Evolutionary conservation across 1,140 invertebrate species (phyloP).

Genomic region (Thalassaphorura encarpata): DNA sequence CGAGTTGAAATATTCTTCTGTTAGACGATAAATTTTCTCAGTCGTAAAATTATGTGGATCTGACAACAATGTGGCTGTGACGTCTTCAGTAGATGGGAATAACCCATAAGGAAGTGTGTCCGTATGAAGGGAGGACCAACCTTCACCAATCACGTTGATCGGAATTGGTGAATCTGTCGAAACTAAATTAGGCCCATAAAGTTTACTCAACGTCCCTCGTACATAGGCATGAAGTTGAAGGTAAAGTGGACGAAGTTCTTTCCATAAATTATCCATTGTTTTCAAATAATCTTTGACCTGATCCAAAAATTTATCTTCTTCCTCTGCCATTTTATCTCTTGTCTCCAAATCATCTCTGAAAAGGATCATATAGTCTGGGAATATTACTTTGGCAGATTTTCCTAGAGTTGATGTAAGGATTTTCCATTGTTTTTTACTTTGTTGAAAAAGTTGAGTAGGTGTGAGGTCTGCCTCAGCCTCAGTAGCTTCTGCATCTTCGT

Average conservation of each 20-base stretch:
- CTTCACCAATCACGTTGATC: background rate
- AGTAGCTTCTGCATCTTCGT: background rate
- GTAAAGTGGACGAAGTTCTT: background rate
- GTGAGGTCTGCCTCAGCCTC: background rate
- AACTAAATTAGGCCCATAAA: background rate
- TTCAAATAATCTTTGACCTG: background rate
- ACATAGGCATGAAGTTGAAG: background rate
- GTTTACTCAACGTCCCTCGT: background rate
- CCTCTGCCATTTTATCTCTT: background rate
- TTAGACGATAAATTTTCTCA: background rate
- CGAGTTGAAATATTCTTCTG: background rate
- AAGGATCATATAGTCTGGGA: background rate
- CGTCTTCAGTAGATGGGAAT: background rate
- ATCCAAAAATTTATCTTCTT: background rate
- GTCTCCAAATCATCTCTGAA: background rate
- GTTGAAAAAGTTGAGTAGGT: background rate
- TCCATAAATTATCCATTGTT: background rate
- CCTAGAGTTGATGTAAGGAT: background rate
- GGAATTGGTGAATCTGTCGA: background rate
- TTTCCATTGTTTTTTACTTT: background rate
- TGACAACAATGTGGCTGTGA: background rate
- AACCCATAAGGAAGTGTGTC: background rate
- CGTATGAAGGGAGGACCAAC: background rate
- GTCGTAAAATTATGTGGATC: background rate
- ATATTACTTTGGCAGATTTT: background rate